A percentile compares a stretch with the other conserved stretches of the same genome.
Evolutionary conservation across 2,797 vertebrate genomes (phyloP).

Genomic region (Petrocephalus sullivani): DNA sequence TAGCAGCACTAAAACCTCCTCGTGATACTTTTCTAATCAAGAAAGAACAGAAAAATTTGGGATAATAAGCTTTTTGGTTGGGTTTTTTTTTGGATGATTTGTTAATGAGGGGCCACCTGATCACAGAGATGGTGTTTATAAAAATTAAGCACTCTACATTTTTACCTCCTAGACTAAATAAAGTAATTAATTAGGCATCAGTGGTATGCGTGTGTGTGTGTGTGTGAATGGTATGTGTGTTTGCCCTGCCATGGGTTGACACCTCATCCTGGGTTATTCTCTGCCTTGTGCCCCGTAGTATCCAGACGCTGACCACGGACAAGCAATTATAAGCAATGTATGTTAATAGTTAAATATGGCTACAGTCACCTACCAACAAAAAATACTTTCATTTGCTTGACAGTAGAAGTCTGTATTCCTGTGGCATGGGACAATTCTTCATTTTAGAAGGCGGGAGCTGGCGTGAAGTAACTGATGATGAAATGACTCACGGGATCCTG

Average conservation of each 20-base stretch:
- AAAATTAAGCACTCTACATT: not conserved
- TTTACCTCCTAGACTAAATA: not conserved
- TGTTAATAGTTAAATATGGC: not conserved
- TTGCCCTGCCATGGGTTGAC: not conserved
- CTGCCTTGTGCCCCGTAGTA: not conserved
- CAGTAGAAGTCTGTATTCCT: not conserved
- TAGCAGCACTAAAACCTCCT: not conserved
- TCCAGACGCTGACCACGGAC: not conserved
- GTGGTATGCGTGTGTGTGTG: not conserved
- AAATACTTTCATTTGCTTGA: not conserved
- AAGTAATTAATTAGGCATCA: not conserved
- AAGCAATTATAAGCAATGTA: not conserved
- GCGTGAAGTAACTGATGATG: not conserved
- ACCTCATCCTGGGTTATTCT: not conserved
- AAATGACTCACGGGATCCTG: not conserved
- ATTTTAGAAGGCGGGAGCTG: not conserved
- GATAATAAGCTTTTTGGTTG: not conserved
- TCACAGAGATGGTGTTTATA: not conserved
- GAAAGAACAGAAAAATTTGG: not conserved
- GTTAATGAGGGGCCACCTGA: not conserved
- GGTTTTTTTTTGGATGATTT: not conserved
- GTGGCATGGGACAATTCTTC: not conserved
- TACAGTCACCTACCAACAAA: not conserved
- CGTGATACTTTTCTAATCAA: not conserved
- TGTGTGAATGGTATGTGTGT: not conserved